phyloP scores from a whole-genome alignment of 2,888 invertebrate species.

The Rhagonycha lutea region DNA sequence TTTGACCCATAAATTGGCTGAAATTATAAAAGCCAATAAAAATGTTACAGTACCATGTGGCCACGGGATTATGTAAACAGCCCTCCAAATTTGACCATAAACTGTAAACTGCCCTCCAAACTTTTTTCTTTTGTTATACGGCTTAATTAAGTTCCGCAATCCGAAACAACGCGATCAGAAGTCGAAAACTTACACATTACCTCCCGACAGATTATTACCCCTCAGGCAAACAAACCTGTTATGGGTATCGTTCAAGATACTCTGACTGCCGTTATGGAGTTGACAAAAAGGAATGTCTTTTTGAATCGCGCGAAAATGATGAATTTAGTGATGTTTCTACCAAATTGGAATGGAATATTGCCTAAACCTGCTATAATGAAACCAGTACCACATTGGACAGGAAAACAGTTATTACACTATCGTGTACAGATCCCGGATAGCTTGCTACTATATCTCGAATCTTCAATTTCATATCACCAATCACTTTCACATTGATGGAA shows the following conservation, averaged over 20 bases:
- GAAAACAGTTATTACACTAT: conserved; percentile 97
- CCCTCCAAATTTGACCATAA: no score
- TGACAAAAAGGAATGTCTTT: conserved; percentile 99
- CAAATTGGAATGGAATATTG: conserved; percentile 99
- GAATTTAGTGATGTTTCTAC: conserved; percentile 98
- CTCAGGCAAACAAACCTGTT: conserved; percentile 98
- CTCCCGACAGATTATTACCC: conserved; percentile 92
- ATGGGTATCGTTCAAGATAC: conserved; percentile 99
- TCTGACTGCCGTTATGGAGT: conserved; percentile 95
- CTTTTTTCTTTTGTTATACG: no score
- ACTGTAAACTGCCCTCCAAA: no score
- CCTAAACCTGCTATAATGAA: conserved; percentile 97
- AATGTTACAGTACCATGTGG: conserved; percentile 98
- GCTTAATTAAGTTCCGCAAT: conserved; percentile 99
- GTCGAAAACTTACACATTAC: conserved; percentile 97
- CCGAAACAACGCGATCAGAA: conserved; percentile 96
- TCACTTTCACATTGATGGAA: no score
- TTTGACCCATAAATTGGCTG: conserved; percentile 97
- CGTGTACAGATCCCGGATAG: no score
- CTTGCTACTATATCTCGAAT: no score
- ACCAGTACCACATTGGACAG: conserved; percentile 96
- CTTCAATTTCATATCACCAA: no score
- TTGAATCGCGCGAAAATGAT: conserved; percentile 97
- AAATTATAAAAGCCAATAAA: conserved; percentile 98
- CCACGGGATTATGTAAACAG: no score